phyloP scores from a whole-genome alignment of 2,888 invertebrate genomes.

The Eucriotettix oculatus region DNA sequence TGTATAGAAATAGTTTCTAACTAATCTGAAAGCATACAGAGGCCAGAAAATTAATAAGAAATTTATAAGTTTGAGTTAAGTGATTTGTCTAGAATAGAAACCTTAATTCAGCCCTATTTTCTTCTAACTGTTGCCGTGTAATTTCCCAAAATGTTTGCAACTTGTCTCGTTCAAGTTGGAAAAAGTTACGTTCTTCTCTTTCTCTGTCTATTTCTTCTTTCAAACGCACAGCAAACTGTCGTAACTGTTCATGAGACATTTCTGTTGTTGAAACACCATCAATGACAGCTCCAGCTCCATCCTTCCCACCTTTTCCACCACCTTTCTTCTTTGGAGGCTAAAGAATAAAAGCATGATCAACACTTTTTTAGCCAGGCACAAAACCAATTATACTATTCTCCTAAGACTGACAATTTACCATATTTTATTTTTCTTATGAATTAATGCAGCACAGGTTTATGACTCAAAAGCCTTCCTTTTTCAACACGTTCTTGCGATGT shows the following conservation, averaged over 20 bases:
- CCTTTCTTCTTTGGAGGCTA: conserved; percentile 13
- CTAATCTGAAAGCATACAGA: too few relatives aligned
- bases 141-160: conserved; percentile 93
- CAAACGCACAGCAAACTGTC: conserved; percentile 69
- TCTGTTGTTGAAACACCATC: conserved; percentile 85
- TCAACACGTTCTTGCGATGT: too few relatives aligned
- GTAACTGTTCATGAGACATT: conserved; percentile 85
- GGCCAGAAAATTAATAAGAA: too few relatives aligned
- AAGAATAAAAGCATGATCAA: background rate
- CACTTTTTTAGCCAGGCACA: too few relatives aligned
- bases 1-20: too few relatives aligned
- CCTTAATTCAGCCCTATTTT: conserved; percentile 54
- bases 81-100: conserved; percentile 14
- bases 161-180: conserved; percentile 88
- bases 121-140: conserved; percentile 74
- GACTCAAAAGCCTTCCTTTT: too few relatives aligned
- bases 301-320: conserved; percentile 17
- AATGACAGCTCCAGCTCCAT: conserved; percentile 30
- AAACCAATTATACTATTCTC: too few relatives aligned
- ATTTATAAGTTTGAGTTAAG: too few relatives aligned
- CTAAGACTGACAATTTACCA: too few relatives aligned
- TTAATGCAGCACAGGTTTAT: too few relatives aligned
- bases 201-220: conserved; percentile 86
- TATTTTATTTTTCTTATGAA: too few relatives aligned
- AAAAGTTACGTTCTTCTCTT: conserved; percentile 87